Conservation (phyloP, 2,888 invertebrate species). For the Troides aeacus region DNA sequence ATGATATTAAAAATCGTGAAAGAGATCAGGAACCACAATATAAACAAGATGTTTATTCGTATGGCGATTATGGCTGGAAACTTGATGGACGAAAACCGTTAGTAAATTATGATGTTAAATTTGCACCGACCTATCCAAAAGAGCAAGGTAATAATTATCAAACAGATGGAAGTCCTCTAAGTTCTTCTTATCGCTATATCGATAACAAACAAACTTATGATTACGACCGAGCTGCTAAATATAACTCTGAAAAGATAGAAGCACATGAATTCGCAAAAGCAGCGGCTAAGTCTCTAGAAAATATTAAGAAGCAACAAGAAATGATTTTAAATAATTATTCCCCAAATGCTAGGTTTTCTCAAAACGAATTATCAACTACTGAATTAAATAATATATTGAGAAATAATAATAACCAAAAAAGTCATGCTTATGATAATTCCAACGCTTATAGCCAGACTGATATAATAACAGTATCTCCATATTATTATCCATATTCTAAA, state of each 20-base stretch:
- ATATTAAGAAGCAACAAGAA: conserved; percentile 59
- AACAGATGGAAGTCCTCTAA: conserved; percentile 55
- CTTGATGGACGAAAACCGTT: conserved; percentile 60
- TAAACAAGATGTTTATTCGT: conserved; percentile 60
- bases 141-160: conserved; percentile 51
- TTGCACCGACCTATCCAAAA: conserved; percentile 49
- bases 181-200: conserved; percentile 67
- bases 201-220: conserved; percentile 60
- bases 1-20: conserved; percentile 49
- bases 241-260: conserved; percentile 55
- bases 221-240: conserved; percentile 60
- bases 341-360: conserved; percentile 41
- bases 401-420: conserved; percentile 43
- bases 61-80: conserved; percentile 76
- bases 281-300: conserved; percentile 69
- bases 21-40: conserved; percentile 61
- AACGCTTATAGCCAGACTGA: conserved; percentile 57
- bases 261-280: conserved; percentile 70
- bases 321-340: conserved; percentile 43
- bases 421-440: conserved; percentile 41
- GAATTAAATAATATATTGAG: conserved; percentile 27
- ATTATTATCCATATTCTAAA: conserved; percentile 51
- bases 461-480: conserved; percentile 61
- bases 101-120: conserved; percentile 48
- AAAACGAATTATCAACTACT: conserved; percentile 35